A percentile compares a stretch with the other conserved stretches of the same genome.
Evolutionary conservation across 2,113 vertebrate species (phyloP).

Genomic region (Alethe diademata): DNA sequence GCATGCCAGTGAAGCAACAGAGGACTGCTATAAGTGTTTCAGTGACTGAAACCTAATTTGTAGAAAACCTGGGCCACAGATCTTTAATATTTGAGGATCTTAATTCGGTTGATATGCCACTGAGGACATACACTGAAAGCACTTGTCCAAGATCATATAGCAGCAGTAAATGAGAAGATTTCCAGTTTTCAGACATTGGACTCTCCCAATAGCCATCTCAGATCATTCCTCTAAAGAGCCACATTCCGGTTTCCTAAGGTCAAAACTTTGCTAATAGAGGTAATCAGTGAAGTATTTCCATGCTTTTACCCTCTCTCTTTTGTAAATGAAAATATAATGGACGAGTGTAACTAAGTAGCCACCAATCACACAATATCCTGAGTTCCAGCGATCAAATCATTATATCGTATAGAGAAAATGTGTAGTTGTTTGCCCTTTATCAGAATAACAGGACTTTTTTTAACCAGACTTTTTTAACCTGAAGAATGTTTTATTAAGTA

Average conservation of each 20-base stretch:
- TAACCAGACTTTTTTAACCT: neutral
- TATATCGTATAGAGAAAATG: neutral
- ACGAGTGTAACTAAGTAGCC: neutral
- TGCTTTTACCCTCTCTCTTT: rapidly evolving
- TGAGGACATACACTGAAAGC: neutral
- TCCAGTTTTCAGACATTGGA: neutral
- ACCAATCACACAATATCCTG: neutral
- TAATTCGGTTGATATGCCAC: neutral
- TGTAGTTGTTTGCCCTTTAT: neutral
- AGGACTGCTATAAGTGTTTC: neutral
- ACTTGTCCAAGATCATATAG: neutral
- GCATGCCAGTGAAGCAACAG: neutral
- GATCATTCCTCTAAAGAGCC: neutral
- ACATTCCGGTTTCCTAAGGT: neutral
- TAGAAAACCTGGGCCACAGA: neutral
- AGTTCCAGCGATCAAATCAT: neutral
- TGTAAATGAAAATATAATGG: neutral
- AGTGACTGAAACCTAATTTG: neutral
- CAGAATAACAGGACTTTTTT: neutral
- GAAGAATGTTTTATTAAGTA: neutral
- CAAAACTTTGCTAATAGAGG: neutral
- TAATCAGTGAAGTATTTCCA: neutral
- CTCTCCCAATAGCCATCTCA: neutral
- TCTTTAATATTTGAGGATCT: neutral
- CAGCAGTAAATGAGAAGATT: neutral